Conservation (phyloP, 2,888 invertebrate genomes). For the Penaeus monodon region DNA sequence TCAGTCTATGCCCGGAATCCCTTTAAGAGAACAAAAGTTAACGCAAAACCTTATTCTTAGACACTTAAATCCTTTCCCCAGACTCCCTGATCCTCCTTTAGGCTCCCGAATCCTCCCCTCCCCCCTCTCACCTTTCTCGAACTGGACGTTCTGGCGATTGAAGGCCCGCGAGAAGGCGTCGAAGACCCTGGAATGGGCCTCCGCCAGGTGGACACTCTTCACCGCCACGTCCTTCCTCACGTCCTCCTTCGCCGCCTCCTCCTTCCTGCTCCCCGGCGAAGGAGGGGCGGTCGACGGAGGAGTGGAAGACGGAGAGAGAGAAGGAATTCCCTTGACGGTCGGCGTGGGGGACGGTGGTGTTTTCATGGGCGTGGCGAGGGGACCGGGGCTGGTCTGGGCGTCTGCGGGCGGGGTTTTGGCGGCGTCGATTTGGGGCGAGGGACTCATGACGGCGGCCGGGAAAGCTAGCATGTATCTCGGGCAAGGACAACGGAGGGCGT, state of each 20-base stretch:
- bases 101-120: not conserved
- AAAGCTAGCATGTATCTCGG: not conserved
- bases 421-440: constrained; percentile 27
- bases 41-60: too few relatives aligned
- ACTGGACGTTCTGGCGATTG: constrained; percentile 56
- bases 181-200: constrained; percentile 49
- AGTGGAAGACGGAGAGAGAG: not conserved
- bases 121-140: constrained; percentile 56
- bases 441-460: constrained; percentile 25
- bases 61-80: too few relatives aligned
- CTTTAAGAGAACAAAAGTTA: too few relatives aligned
- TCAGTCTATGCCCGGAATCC: too few relatives aligned
- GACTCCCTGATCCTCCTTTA: not conserved
- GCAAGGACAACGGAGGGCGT: not conserved
- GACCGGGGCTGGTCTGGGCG: constrained; percentile 3
- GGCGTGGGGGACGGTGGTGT: constrained; percentile 26
- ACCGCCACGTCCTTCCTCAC: constrained; percentile 21
- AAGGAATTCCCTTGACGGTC: constrained; percentile 2
- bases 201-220: constrained; percentile 41
- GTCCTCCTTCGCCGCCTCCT: constrained; percentile 16
- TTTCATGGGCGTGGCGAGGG: constrained; percentile 21
- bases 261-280: not conserved
- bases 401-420: constrained; percentile 22
- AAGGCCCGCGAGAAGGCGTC: constrained; percentile 59
- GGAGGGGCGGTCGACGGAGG: not conserved